phyloP scores from a whole-genome alignment of 1,140 invertebrate species.

The Drosophila micromelanica region DNA sequence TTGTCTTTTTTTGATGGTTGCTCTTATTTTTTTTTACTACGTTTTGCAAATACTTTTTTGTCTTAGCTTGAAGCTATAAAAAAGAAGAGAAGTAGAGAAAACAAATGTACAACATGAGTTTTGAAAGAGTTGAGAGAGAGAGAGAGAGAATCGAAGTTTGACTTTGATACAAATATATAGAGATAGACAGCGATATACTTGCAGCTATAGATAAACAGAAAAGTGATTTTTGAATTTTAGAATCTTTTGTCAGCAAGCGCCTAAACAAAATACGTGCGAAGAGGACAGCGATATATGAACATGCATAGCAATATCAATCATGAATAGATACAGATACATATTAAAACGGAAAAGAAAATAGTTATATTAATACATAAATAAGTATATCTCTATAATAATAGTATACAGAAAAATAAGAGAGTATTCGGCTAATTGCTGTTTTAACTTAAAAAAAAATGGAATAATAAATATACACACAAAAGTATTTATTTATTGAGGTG shows the following conservation, averaged over 20 bases:
- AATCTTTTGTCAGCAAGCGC: not conserved
- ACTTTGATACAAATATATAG: constrained; percentile 14
- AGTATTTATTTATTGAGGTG: no score
- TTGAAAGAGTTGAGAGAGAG: constrained; percentile 35
- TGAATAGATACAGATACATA: no score
- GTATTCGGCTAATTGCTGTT: no score
- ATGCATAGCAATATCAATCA: not conserved
- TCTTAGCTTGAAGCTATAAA: constrained; percentile 76
- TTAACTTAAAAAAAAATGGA: no score
- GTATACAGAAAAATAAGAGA: no score
- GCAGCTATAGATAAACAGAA: not conserved
- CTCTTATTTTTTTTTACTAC: constrained; percentile 51
- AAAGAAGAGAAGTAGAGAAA: constrained; percentile 72
- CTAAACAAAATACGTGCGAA: not conserved
- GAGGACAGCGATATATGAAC: not conserved
- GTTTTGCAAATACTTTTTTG: constrained; percentile 46
- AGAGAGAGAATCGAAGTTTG: constrained; percentile 9
- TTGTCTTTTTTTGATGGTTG: constrained; percentile 34
- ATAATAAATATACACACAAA: no score
- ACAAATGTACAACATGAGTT: constrained; percentile 81
- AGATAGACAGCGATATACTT: constrained; percentile 10
- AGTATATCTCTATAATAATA: no score
- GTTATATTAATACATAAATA: no score
- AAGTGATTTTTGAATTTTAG: not conserved
- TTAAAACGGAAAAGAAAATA: no score